Evolutionary conservation across 2,888 invertebrate genomes (phyloP), one percentile per base, ranked within the genome.

Genomic region (Folsomia manolachei): DNA sequence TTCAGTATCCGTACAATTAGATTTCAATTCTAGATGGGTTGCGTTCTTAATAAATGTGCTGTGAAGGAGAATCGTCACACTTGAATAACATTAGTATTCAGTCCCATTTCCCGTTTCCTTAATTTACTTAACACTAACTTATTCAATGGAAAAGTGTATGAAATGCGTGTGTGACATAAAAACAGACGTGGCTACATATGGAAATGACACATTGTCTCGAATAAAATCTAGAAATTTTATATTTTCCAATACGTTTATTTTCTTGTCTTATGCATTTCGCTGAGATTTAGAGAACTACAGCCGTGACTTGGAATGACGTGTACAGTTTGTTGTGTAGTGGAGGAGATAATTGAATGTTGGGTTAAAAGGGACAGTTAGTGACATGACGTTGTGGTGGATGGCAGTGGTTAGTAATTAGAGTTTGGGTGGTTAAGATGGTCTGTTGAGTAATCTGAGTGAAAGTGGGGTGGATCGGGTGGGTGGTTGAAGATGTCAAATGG

Each of bases 371-470:
- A 56, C 56, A 56, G 56, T 56, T 56, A 56, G 56, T 56, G 39
- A 39, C 39, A 39, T n/a, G n/a, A n/a, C n/a, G n/a, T n/a, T n/a
- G n/a, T n/a, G n/a, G 39, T 39, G 39, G 39, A 9, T 39, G 56
- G 56, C 4, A 56, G 21, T n/a, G 56, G n/a, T n/a, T 56, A 56
- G 56, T 21, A 56, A 56, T 56, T 56, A 56, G 56, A 14, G 56
- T 71, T 51, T n/a, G 73, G 73, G 73, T 71, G 73, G 72, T 74
- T 72, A 70, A 74, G 72, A 75, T 71, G 75, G 73, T 77, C 68
- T 73, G 75, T 72, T 75, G 77, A 73, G 71, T 77, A 77, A 75
- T 77, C 77, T 65, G 70, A 75, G 77, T 77, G 77, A 77, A 77
- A 77, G 77, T 77, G 67, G 74, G 74, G 72, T 75, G 72, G 27